Conservation (phyloP, 2,888 invertebrate species). For the Drosophila borborema region DNA sequence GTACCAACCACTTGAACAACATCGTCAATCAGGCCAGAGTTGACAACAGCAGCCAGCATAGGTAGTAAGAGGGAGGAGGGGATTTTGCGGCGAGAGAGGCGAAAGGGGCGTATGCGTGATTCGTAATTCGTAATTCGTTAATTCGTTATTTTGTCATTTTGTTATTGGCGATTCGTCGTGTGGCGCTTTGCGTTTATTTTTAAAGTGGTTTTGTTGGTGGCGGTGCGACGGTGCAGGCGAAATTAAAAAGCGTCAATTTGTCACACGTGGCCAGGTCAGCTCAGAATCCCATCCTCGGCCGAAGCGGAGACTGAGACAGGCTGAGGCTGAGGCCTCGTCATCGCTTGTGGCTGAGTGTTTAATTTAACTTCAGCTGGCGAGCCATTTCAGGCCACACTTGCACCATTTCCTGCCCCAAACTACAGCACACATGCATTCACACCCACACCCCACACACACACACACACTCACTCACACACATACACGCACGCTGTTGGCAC, state of each 20-base stretch:
- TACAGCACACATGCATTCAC: background rate
- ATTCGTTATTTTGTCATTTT: slow-evolving; percentile 40
- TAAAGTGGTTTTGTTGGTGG: slow-evolving; percentile 34
- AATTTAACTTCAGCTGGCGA: slow-evolving; percentile 47
- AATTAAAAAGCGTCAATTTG: slow-evolving; percentile 84
- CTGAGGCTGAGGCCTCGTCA: slow-evolving; percentile 48
- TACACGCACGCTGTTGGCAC: slow-evolving; percentile 50
- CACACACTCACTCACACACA: background rate
- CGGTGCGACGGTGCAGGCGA: slow-evolving; percentile 49
- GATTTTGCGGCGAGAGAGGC: background rate
- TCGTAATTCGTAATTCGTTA: slow-evolving; percentile 31
- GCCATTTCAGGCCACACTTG: slow-evolving; percentile 7
- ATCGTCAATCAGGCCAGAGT: slow-evolving; percentile 77
- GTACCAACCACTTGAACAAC: slow-evolving; percentile 46
- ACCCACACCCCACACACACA: background rate
- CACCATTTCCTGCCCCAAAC: background rate
- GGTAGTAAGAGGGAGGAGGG: background rate
- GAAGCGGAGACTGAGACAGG: slow-evolving; percentile 45
- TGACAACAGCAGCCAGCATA: slow-evolving; percentile 45
- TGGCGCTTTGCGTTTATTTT: slow-evolving; percentile 45
- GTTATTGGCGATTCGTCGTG: slow-evolving; percentile 43
- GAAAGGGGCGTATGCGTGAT: slow-evolving; percentile 48
- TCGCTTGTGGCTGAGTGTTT: slow-evolving; percentile 65
- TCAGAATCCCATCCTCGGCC: slow-evolving; percentile 15
- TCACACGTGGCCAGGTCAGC: slow-evolving; percentile 72